phyloP scores from a whole-genome alignment of 2,888 invertebrate species.

The Ptilodon capucinus region DNA sequence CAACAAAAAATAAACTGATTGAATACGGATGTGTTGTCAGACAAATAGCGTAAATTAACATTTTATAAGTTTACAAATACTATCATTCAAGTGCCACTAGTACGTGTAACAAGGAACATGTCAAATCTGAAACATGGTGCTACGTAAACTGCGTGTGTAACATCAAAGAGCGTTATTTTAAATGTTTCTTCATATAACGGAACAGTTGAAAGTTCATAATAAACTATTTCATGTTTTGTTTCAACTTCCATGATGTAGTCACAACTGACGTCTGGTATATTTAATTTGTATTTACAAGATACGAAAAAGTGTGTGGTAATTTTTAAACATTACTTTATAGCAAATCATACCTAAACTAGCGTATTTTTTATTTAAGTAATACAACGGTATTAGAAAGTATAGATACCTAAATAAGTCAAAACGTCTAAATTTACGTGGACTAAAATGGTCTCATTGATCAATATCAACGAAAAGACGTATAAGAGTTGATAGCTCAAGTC shows the following conservation, averaged over 20 bases:
- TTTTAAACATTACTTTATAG: too few relatives aligned
- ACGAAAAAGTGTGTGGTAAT: too few relatives aligned
- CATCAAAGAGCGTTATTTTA: slow-evolving; percentile 18
- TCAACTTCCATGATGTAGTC: neutral
- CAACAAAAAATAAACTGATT: neutral
- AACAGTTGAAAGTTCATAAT: neutral
- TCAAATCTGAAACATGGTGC: neutral
- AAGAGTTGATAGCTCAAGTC: too few relatives aligned
- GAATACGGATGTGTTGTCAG: neutral
- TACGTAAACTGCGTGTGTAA: slow-evolving; percentile 18
- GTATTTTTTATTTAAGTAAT: too few relatives aligned
- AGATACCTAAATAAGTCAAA: too few relatives aligned
- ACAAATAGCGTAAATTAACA: neutral
- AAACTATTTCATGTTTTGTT: neutral
- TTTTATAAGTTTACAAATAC: slow-evolving; percentile 20
- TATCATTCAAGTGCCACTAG: slow-evolving; percentile 34
- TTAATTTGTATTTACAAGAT: too few relatives aligned
- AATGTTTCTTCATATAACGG: neutral
- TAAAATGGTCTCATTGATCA: too few relatives aligned
- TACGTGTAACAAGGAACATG: slow-evolving; percentile 17
- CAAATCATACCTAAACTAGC: too few relatives aligned
- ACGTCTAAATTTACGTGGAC: too few relatives aligned
- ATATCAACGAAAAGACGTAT: too few relatives aligned
- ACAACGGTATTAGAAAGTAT: too few relatives aligned
- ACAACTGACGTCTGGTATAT: too few relatives aligned